phyloP scores from a whole-genome alignment of 2,113 vertebrate genomes.

The Orientallactaga bullata region DNA sequence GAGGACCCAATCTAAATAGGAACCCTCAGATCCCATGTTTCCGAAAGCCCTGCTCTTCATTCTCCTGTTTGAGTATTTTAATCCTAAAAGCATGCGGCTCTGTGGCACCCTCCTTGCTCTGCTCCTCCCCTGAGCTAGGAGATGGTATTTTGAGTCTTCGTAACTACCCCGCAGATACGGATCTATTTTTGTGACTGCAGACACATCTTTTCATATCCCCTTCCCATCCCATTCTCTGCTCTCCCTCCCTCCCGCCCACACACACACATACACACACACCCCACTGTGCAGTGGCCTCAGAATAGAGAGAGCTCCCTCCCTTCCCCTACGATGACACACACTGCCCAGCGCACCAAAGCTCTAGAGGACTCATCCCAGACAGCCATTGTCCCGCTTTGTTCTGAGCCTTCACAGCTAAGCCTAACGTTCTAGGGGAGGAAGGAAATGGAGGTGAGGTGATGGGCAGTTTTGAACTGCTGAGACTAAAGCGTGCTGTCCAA shows the following conservation, averaged over 20 bases:
- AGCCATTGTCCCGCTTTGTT: neutral
- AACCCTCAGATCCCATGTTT: neutral
- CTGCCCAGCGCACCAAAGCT: neutral
- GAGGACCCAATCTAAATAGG: neutral
- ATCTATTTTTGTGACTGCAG: conserved; percentile 60
- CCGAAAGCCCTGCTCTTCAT: neutral
- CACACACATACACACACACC: neutral
- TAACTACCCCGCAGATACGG: conserved; percentile 21
- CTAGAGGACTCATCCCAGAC: neutral
- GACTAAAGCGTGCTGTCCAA: neutral
- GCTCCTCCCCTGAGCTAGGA: conserved; percentile 17
- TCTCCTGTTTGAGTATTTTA: conserved; percentile 34
- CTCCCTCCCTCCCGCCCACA: neutral
- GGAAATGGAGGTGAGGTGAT: neutral
- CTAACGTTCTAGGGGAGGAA: neutral
- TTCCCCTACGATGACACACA: neutral
- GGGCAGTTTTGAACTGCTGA: neutral
- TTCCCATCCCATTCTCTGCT: neutral
- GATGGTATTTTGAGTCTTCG: conserved; percentile 53
- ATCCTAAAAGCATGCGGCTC: conserved; percentile 38
- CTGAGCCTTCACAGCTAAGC: neutral
- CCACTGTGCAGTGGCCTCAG: neutral
- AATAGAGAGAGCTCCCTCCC: neutral
- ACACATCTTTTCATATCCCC: neutral
- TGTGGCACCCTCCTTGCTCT: neutral